phyloP scores from a whole-genome alignment of 2,113 vertebrate genomes.

The Passer montanus region DNA sequence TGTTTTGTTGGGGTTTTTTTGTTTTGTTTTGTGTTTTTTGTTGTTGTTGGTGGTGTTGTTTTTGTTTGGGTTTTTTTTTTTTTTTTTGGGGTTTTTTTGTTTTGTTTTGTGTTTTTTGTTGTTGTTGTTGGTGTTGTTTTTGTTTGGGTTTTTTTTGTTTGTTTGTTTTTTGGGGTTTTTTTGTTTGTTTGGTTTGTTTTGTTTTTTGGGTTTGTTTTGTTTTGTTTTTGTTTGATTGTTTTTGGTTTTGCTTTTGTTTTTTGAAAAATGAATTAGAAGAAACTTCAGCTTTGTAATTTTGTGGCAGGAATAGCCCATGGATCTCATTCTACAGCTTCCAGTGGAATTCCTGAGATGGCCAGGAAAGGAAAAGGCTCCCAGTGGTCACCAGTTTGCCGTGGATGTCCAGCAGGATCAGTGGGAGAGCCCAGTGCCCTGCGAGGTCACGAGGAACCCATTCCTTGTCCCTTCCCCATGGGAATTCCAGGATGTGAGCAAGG shows the following conservation, averaged over 20 bases:
- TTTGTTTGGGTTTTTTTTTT: too few relatives aligned
- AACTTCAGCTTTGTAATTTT: neutral
- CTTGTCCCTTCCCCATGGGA: rapidly evolving
- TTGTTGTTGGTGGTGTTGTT: too few relatives aligned
- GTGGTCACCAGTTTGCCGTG: neutral
- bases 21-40: too few relatives aligned
- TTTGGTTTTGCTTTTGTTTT: neutral
- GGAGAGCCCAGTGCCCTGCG: neutral
- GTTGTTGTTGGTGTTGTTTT: too few relatives aligned
- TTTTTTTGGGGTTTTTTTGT: too few relatives aligned
- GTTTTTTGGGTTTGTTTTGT: too few relatives aligned
- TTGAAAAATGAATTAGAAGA: neutral
- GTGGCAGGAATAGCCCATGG: neutral
- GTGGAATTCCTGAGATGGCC: neutral
- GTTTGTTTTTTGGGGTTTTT: too few relatives aligned
- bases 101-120: too few relatives aligned
- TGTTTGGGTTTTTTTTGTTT: too few relatives aligned
- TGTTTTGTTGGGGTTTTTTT: too few relatives aligned
- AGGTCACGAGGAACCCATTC: neutral
- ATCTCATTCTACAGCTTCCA: neutral
- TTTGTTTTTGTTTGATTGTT: too few relatives aligned
- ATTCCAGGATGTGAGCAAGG: rapidly evolving
- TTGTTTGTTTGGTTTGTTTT: too few relatives aligned
- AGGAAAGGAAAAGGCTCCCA: neutral
- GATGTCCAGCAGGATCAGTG: neutral